Evolutionary conservation across 1,140 invertebrate genomes (phyloP).

Genomic region (Zaprionus camerounensis): DNA sequence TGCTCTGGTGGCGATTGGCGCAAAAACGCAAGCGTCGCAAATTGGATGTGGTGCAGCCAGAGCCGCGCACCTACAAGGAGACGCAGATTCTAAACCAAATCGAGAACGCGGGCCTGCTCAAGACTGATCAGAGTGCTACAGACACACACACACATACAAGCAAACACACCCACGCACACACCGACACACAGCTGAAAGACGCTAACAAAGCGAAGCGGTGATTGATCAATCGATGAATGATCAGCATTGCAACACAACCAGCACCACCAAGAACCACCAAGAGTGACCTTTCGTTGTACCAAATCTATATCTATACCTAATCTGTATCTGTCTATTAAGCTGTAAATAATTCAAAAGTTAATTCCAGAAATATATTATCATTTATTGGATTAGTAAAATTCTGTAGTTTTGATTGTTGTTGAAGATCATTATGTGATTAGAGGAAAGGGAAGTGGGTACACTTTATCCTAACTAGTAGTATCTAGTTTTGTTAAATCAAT

Average conservation of each 20-base stretch:
- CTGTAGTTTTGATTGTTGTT: neutral
- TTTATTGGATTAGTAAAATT: neutral
- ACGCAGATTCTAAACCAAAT: slow-evolving; percentile 93
- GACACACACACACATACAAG: slow-evolving; percentile 6
- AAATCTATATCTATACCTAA: slow-evolving; percentile 35
- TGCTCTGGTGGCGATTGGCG: slow-evolving; percentile 69
- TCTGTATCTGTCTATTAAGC: slow-evolving; percentile 27
- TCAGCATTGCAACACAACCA: slow-evolving; percentile 27
- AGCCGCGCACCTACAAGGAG: slow-evolving; percentile 91
- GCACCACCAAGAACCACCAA: slow-evolving; percentile 48
- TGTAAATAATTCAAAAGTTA: slow-evolving; percentile 40
- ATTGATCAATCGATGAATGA: neutral
- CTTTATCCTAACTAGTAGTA: no score
- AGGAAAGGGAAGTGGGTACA: neutral
- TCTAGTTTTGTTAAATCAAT: no score
- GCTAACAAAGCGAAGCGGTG: slow-evolving; percentile 52
- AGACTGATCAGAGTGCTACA: slow-evolving; percentile 87
- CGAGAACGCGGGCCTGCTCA: slow-evolving; percentile 91
- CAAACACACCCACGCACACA: slow-evolving; percentile 25
- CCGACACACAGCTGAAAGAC: slow-evolving; percentile 70
- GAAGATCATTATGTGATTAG: neutral
- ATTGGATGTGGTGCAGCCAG: slow-evolving; percentile 89
- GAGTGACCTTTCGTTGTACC: slow-evolving; percentile 62
- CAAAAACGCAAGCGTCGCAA: slow-evolving; percentile 84
- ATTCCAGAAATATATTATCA: neutral